Percentiles rank a stretch among this genome's conserved stretches.
phyloP scores from a whole-genome alignment of 2,797 vertebrate species.

The Hypotaenidia okinawae region DNA sequence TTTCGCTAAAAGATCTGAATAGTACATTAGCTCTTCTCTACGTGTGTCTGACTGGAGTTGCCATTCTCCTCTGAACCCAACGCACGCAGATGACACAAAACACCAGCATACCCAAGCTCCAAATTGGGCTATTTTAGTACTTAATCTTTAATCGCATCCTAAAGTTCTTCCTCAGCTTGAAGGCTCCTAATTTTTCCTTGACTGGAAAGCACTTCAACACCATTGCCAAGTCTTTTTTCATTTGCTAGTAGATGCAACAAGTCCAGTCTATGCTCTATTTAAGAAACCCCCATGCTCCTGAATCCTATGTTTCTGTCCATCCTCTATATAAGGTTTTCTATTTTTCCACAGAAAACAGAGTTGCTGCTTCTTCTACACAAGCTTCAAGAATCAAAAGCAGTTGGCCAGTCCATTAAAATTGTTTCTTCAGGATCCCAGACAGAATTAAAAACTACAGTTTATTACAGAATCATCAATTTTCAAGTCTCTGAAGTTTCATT shows the following conservation, averaged over 20 bases:
- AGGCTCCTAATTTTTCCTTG: not conserved
- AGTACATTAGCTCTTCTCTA: not conserved
- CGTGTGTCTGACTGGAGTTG: not conserved
- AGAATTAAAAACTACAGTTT: not conserved
- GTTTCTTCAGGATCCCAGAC: not conserved
- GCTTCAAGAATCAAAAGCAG: not conserved
- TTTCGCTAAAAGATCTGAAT: not conserved
- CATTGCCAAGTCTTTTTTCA: not conserved
- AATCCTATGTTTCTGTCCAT: not conserved
- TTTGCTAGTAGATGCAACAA: not conserved
- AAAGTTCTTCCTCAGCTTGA: not conserved
- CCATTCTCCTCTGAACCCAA: not conserved
- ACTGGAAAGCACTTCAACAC: not conserved
- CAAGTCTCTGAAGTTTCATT: not conserved
- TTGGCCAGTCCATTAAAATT: not conserved
- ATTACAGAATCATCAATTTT: not conserved
- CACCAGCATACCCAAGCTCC: not conserved
- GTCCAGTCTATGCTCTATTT: not conserved
- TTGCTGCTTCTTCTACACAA: not conserved
- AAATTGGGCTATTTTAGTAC: not conserved
- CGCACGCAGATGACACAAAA: accelerated
- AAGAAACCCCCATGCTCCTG: not conserved
- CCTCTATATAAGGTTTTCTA: not conserved
- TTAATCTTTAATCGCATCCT: not conserved
- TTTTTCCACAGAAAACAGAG: not conserved